Evolutionary conservation across 2,888 invertebrate genomes (phyloP), one percentile per base, ranked within the genome.

Genomic region (Chalcis sispes): DNA sequence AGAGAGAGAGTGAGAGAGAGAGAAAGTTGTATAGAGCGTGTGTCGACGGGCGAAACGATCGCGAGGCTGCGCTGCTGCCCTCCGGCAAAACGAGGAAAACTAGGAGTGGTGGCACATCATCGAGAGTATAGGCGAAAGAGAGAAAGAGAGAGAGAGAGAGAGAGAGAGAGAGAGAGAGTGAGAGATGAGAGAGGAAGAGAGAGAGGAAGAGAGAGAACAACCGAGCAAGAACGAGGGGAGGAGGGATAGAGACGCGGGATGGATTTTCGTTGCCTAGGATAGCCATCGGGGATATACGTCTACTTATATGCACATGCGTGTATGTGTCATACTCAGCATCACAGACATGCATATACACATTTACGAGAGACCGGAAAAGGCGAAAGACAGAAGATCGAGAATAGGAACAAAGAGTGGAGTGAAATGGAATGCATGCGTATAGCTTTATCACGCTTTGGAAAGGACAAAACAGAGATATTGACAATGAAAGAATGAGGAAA

Each of bases 31-130:
- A 62, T 69, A 58, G 10, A 42, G 59, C 36, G 56, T 46, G 65
- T 23, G 72, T 72, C 72, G 62, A 46, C 54, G 61, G 73, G 42
- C 29, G 66, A 73, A 46, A 58, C 48, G 40, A 46, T 46, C 54
- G 66, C 76, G 78, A 59, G 75, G 77, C 69, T 48, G 46, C 10
- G 23, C 27, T 42, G 25, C 27, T 42, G 67, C 67, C 67, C 67
- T 70, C 59, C 48, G 58, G 70, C 70, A 48, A 10, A 32, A 48
- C 36, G 27, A 52, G 56, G 62, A 62, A 62, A 64, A 50, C 48
- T 50, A 64, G 64, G 56, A 67, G 67, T 56, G 40, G 66, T 66
- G 46, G 54, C 67, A 66, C 54, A 66, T 56, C 66, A 40, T 56
- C 56, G 66, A 52, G 66, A 62, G 15, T 50, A 75, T 64, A 50